Evolutionary conservation across 2,888 invertebrate genomes (phyloP).

Genomic region (Calameuta pallipes): DNA sequence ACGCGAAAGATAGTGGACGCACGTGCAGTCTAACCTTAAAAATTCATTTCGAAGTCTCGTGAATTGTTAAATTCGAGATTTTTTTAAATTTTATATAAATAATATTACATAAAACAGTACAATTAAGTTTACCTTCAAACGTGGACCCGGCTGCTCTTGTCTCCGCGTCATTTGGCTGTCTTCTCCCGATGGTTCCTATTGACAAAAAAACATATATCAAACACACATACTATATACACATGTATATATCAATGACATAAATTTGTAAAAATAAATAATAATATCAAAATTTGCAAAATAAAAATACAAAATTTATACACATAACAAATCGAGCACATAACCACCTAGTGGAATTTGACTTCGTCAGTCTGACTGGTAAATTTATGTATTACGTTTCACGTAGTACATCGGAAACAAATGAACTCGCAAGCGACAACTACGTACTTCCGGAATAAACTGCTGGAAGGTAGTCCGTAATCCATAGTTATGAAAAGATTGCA

Average conservation of each 20-base stretch:
- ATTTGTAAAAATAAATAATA: neutral
- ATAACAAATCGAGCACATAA: neutral
- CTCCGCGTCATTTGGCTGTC: slow-evolving; percentile 2
- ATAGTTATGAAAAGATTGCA: neutral
- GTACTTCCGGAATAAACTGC: neutral
- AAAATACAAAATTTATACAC: neutral
- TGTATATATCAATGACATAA: neutral
- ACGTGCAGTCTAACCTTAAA: neutral
- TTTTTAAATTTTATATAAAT: neutral
- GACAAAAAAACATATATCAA: neutral
- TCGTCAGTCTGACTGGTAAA: neutral
- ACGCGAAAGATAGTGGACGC: neutral
- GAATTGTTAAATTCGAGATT: neutral
- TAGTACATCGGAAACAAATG: neutral
- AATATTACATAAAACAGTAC: neutral
- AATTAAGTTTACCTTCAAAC: neutral
- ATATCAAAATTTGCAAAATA: neutral
- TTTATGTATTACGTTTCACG: neutral
- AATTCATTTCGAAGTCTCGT: neutral
- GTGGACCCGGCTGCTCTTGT: neutral
- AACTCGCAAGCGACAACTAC: neutral
- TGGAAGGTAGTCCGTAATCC: neutral
- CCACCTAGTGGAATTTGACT: neutral
- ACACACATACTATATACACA: neutral
- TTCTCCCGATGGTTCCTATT: neutral